A percentile compares a stretch with the other conserved stretches of the same genome.
Evolutionary conservation across 2,888 invertebrate species (phyloP).

Genomic region (Odontocolon sp.): DNA sequence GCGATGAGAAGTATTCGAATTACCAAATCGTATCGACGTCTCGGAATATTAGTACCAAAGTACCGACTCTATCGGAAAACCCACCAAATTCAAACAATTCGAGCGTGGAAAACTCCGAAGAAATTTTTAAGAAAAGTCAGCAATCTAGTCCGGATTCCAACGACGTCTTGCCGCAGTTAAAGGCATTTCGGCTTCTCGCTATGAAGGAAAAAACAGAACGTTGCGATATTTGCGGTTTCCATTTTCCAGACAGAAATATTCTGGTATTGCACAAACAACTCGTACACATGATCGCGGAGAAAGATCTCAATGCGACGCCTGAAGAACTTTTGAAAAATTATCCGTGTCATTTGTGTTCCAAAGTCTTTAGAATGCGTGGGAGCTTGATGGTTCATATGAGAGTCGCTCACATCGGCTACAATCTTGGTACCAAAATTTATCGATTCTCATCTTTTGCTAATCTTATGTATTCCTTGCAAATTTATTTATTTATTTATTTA

Average conservation of each 20-base stretch:
- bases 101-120: not conserved
- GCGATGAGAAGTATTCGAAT: conserved; percentile 20
- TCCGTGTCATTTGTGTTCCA: conserved; percentile 89
- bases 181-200: conserved; percentile 69
- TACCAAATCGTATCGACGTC: not conserved
- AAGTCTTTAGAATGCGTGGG: conserved; percentile 91
- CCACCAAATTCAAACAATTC: conserved; percentile 1
- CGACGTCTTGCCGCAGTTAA: conserved; percentile 60
- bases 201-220: conserved; percentile 79
- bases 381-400: conserved; percentile 91
- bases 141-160: not conserved
- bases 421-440: conserved; percentile 66
- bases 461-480: not conserved
- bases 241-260: conserved; percentile 87
- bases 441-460: not conserved
- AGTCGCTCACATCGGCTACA: conserved; percentile 88
- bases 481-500: not conserved
- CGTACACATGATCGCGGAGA: conserved; percentile 81
- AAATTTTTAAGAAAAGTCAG: conserved; percentile 4
- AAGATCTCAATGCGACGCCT: conserved; percentile 67
- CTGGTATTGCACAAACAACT: conserved; percentile 89
- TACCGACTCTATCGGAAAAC: not conserved
- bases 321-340: conserved; percentile 82
- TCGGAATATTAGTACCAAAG: not conserved
- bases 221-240: conserved; percentile 89